Base-by-base conservation (phyloP, 2,113 vertebrate species). In the Arenaria interpres region DNA sequence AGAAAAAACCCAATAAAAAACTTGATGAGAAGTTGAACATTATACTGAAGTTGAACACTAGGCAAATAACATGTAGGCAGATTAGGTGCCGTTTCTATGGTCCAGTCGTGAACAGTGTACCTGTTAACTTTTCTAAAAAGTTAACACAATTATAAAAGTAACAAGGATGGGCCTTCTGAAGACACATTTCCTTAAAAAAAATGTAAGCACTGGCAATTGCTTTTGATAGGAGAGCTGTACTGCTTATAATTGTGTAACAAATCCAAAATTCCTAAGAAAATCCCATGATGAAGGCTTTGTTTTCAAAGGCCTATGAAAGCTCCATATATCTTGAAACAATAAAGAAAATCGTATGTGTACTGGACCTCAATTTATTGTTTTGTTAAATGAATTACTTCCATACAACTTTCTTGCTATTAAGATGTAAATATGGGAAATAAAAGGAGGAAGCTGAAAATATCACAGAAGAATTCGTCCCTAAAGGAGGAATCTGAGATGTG, bases 361-460 rank as follows among this genome's bases (percentile, higher is more conserved):
- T 53, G 64, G 48, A 24, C 45, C 43, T 53, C 69, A 88, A 91
- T 96, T 91, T 85, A 89, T 79, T 85, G 24, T 81, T 95, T 68
- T 76, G 50, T 69, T 69, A 91, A 89, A 93, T 87, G 6, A 96
- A 95, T 95, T 93, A 27, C 62, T 95, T 95, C 89, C 84, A 90
- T 76, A 51, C 14, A 89, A 17, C 50, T 46, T 95, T 85, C 45
- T 33, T 92, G 45, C 18, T 27, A 45, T 51, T 66, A 57, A 50
- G 53, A 85, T 54, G 18, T 22, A 83, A 89, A 89, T 50, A n/a
- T 10, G 4, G 39, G 41, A 92, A 89, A 85, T 59, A 28, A 88
- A 85, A 79, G 28, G 66, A 62, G 53, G 77, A 73, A 94, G 74
- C 50, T 69, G 84, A 95, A 96, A 96, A 88, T 90, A 72, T 9